Percentiles rank a stretch among this genome's conserved stretches.
Conservation (phyloP, 2,888 invertebrate species). For the Pachymerium ferrugineum region DNA sequence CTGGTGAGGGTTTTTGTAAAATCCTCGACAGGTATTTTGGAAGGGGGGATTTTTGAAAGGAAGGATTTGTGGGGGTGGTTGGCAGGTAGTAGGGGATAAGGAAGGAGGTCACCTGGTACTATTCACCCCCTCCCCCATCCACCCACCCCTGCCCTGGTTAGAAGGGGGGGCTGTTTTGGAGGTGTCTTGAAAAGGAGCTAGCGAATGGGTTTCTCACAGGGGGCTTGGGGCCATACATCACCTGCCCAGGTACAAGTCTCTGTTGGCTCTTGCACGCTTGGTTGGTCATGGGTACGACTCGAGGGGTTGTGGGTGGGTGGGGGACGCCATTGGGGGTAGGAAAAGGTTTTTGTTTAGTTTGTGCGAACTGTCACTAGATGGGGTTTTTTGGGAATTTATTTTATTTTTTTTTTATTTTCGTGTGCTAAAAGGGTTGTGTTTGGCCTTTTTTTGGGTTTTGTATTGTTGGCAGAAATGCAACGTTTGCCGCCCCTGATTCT, state of each 20-base stretch:
- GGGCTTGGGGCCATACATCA: slow-evolving; percentile 8
- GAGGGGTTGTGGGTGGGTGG: slow-evolving; percentile 11
- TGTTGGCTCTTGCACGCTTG: slow-evolving; percentile 14
- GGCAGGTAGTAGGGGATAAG: not conserved
- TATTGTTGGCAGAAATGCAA: slow-evolving; percentile 1
- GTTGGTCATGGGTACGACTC: not conserved
- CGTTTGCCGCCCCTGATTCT: slow-evolving; percentile 2
- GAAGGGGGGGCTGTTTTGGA: not conserved
- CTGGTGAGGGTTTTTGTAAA: not conserved
- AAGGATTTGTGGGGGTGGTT: slow-evolving; percentile 17
- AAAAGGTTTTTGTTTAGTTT: not conserved
- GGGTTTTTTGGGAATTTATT: not conserved
- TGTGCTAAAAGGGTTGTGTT: not conserved
- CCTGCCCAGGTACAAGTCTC: slow-evolving; percentile 8
- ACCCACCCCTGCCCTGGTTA: slow-evolving; percentile 11
- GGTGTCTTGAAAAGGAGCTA: slow-evolving; percentile 1
- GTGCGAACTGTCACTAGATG: not conserved
- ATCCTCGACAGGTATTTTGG: slow-evolving; percentile 9
- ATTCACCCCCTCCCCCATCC: slow-evolving; percentile 12
- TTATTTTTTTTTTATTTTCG: not conserved
- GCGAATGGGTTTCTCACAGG: slow-evolving; percentile 17
- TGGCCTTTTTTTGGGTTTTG: not conserved
- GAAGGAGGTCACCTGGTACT: slow-evolving; percentile 7
- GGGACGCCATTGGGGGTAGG: not conserved
- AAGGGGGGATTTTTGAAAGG: not conserved